phyloP scores from a whole-genome alignment of 1,140 invertebrate species.

The Drosophila sproati region DNA sequence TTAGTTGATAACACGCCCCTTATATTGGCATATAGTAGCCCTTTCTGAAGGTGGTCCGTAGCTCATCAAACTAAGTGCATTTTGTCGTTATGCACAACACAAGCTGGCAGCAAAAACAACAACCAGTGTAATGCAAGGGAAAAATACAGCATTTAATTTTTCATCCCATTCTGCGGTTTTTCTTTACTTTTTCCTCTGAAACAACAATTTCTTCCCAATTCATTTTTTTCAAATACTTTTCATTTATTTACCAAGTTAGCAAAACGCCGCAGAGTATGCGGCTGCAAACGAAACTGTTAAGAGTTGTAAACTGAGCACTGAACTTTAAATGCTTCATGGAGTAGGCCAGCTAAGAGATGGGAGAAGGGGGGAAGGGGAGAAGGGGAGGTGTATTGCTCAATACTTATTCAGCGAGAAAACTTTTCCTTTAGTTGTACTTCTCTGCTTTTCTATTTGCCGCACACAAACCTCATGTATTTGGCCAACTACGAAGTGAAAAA shows the following conservation, averaged over 20 bases:
- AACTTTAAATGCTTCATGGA: conserved; percentile 25
- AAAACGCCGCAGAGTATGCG: conserved; percentile 57
- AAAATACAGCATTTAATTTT: conserved; percentile 40
- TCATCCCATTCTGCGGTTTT: conserved; percentile 12
- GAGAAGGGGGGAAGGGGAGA: background rate
- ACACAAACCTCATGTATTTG: conserved; percentile 19
- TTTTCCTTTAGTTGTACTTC: conserved; percentile 21
- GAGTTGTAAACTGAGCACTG: conserved; percentile 33
- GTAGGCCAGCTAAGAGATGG: background rate
- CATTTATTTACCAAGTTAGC: conserved; percentile 44
- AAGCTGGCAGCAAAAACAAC: conserved; percentile 26
- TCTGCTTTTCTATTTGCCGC: conserved; percentile 23
- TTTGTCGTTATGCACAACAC: conserved; percentile 37
- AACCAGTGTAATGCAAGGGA: conserved; percentile 6
- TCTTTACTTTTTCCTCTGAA: conserved; percentile 13
- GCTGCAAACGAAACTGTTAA: conserved; percentile 33
- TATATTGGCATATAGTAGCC: conserved; percentile 28
- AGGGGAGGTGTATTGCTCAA: conserved; percentile 4
- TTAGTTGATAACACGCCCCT: conserved; percentile 14
- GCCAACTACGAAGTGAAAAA: background rate
- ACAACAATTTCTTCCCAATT: conserved; percentile 11
- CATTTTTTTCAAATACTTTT: conserved; percentile 28
- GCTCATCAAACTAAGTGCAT: conserved; percentile 64
- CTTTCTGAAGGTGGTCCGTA: conserved; percentile 5
- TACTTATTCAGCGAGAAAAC: conserved; percentile 15